phyloP scores from a whole-genome alignment of 2,888 invertebrate genomes.

The Oxytorus armatus region DNA sequence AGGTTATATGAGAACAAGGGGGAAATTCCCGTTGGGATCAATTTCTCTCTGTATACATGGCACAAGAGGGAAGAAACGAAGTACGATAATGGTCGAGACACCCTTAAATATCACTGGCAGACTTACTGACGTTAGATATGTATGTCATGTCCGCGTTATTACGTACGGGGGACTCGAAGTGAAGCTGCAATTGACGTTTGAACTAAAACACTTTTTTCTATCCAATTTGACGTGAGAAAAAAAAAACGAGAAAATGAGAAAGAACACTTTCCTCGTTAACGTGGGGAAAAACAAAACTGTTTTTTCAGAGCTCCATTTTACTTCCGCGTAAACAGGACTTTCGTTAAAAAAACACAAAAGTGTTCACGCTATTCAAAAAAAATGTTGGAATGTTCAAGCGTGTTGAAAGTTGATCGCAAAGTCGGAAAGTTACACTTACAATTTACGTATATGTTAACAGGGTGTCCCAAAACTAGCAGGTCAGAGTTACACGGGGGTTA shows the following conservation, averaged over 20 bases:
- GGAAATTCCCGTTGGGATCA: slow-evolving; percentile 60
- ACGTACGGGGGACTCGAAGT: background rate
- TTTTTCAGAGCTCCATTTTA: too few relatives aligned
- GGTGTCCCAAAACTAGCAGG: too few relatives aligned
- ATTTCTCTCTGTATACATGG: slow-evolving; percentile 52
- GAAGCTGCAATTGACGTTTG: background rate
- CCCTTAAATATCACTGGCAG: slow-evolving; percentile 18
- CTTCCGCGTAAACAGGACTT: too few relatives aligned
- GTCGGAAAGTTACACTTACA: too few relatives aligned
- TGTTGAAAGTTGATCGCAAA: too few relatives aligned
- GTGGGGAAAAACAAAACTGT: background rate
- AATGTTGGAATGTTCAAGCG: too few relatives aligned
- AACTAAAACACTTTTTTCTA: background rate
- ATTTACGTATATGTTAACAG: too few relatives aligned
- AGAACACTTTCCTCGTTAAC: background rate
- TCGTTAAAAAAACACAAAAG: too few relatives aligned
- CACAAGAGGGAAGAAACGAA: slow-evolving; percentile 43
- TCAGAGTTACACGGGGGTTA: too few relatives aligned
- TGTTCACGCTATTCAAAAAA: too few relatives aligned
- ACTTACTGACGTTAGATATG: slow-evolving; percentile 9
- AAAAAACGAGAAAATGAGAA: slow-evolving; percentile 8
- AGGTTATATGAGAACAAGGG: slow-evolving; percentile 46
- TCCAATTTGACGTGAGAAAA: slow-evolving; percentile 13
- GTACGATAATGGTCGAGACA: slow-evolving; percentile 45
- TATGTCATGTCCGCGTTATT: slow-evolving; percentile 1